Evolutionary conservation across 2,888 invertebrate species (phyloP).

Genomic region (Cancer borealis): DNA sequence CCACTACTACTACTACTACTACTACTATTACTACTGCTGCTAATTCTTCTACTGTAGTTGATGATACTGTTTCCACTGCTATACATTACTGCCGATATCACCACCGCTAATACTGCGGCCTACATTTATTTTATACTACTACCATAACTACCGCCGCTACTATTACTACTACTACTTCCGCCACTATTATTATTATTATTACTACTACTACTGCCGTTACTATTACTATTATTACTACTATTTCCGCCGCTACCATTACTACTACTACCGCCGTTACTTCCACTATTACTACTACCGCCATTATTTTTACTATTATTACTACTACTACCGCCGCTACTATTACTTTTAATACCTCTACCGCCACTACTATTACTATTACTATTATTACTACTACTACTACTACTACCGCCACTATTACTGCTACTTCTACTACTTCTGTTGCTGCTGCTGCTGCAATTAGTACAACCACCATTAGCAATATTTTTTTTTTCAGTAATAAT

Average conservation of each 20-base stretch:
- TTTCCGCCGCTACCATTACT: neutral
- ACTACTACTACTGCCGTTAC: neutral
- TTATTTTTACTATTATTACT: neutral
- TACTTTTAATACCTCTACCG: no score
- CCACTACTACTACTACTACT: neutral
- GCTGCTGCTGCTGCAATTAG: no score
- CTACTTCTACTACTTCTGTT: no score
- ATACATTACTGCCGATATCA: neutral
- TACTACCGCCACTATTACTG: no score
- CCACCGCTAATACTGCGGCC: neutral
- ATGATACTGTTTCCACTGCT: neutral
- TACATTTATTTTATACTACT: neutral
- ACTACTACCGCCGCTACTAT: no score
- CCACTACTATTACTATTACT: no score
- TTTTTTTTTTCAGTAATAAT: no score
- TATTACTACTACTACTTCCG: neutral
- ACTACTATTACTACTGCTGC: neutral
- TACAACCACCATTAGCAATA: no score
- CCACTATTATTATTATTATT: neutral
- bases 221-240: neutral
- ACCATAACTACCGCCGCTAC: neutral
- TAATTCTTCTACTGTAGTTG: neutral
- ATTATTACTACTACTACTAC: no score
- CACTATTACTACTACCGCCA: neutral
- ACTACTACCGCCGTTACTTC: neutral